Base-by-base conservation (phyloP, 2,113 vertebrate species). In the Desmodus rotundus region DNA sequence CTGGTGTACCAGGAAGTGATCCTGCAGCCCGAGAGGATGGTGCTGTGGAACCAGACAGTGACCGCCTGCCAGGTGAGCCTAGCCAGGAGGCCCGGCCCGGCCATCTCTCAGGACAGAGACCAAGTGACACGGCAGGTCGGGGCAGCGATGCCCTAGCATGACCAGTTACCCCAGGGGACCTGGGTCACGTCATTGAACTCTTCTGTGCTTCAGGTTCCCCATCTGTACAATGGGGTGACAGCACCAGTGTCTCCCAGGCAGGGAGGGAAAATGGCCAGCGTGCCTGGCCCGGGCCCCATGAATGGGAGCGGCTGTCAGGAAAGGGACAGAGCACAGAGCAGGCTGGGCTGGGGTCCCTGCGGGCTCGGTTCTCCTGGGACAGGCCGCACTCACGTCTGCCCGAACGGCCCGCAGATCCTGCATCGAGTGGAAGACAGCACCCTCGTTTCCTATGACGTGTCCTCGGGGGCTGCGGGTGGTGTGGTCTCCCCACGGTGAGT, bases 351-450 rank as follows among this genome's bases (percentile, higher is more conserved):
- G n/a, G 36, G 67, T 31, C 28, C 58, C 91, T 43, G 68, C 16
- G 17, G 36, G 24, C 45, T 36, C 31, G 4, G 15, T 38, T 80
- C 56, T 16, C 38, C 76, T 47, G 38, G 74, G 58, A 1, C 1
- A 10, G 11, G 16, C 77, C 5, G 15, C 3, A 26, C 87, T 89
- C 76, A 91, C 0, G 2, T 65, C 54, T 45, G 78, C 56, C 61
- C 70, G 22, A 4, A 41, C 2, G 72, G 36, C n/a, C 68, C 31
- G 19, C 98, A 99, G 99, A 99, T 99, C 97, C 97, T 99, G 43
- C 99, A 99, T 96, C 97, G 99, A 47, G 96, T 99, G 0, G 99
- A 99, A 31, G 99, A 99, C 98, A 99, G 99, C 98, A 99, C 99
- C 0, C 94, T 99, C 1, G 47, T 99, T 58, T 99, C 99, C 0